Percentiles rank a stretch among this genome's conserved stretches.
phyloP scores from a whole-genome alignment of 2,113 vertebrate species.

The Taurulus bubalis region DNA sequence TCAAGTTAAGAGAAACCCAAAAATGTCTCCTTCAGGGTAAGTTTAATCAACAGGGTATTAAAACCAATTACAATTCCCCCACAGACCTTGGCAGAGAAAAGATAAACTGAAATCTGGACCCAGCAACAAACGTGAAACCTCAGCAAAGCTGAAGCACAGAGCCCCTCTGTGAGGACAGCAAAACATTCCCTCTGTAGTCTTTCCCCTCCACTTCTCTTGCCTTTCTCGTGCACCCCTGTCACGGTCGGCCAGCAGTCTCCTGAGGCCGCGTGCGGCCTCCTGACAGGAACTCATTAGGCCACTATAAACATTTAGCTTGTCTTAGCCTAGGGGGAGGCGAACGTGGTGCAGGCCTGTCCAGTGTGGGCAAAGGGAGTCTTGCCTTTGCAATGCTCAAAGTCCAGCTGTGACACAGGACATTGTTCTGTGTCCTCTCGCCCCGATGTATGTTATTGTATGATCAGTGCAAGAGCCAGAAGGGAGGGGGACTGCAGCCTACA shows the following conservation, averaged over 20 bases:
- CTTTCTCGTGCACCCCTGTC: constrained; percentile 51
- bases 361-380: constrained; percentile 14
- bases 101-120: constrained; percentile 32
- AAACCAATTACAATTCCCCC: constrained; percentile 52
- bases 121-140: constrained; percentile 53
- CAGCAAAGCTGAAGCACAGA: constrained; percentile 28
- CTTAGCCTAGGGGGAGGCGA: constrained; percentile 55
- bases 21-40: constrained; percentile 38
- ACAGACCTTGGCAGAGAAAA: constrained; percentile 32
- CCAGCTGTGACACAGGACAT: constrained; percentile 35
- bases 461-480: constrained; percentile 8
- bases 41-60: constrained; percentile 68
- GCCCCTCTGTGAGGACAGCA: constrained; percentile 43
- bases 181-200: constrained; percentile 49
- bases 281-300: constrained; percentile 83
- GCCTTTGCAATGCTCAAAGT: constrained; percentile 23
- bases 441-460: constrained; percentile 15
- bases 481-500: neutral
- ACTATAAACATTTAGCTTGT: constrained; percentile 80
- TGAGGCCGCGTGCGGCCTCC: constrained; percentile 62
- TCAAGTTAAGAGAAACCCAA: constrained; percentile 35
- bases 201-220: constrained; percentile 34
- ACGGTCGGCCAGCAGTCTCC: constrained; percentile 59
- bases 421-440: constrained; percentile 10
- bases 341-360: constrained; percentile 30